phyloP scores from a whole-genome alignment of 1,140 invertebrate species.

The Aphelenchoides fujianensis region DNA sequence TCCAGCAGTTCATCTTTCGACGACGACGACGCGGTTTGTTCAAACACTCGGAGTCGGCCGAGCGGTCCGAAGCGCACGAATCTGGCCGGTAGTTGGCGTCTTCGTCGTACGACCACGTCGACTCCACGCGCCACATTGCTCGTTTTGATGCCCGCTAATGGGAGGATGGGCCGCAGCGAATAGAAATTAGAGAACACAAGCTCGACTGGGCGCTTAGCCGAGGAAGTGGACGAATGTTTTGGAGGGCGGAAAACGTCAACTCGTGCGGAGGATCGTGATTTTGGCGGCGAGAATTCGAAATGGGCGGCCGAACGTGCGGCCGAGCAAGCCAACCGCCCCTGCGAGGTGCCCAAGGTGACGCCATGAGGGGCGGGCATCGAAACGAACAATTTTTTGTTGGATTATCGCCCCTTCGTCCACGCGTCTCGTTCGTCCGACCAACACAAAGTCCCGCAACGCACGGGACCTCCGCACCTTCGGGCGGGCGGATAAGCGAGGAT shows the following conservation, averaged over 20 bases:
- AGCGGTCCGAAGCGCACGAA: neutral
- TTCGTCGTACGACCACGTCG: neutral
- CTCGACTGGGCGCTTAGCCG: no score
- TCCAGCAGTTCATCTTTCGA: neutral
- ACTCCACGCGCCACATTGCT: neutral
- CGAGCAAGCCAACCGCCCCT: neutral
- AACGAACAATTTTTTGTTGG: neutral
- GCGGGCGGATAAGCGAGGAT: no score
- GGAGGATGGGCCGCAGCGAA: no score
- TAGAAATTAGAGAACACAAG: no score
- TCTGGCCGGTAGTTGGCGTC: neutral
- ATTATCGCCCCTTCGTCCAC: no score
- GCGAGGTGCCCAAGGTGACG: no score
- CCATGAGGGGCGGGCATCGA: neutral
- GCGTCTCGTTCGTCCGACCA: neutral
- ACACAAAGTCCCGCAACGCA: neutral
- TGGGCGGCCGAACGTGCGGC: neutral
- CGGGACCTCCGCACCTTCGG: no score
- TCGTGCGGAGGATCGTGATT: neutral
- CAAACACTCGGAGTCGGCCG: neutral
- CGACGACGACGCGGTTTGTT: neutral
- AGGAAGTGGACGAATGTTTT: neutral
- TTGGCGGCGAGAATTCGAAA: no score
- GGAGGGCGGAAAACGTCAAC: neutral
- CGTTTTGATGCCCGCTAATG: no score